Evolutionary conservation across 2,113 vertebrate genomes (phyloP).

Genomic region (Pollimyrus isidori): DNA sequence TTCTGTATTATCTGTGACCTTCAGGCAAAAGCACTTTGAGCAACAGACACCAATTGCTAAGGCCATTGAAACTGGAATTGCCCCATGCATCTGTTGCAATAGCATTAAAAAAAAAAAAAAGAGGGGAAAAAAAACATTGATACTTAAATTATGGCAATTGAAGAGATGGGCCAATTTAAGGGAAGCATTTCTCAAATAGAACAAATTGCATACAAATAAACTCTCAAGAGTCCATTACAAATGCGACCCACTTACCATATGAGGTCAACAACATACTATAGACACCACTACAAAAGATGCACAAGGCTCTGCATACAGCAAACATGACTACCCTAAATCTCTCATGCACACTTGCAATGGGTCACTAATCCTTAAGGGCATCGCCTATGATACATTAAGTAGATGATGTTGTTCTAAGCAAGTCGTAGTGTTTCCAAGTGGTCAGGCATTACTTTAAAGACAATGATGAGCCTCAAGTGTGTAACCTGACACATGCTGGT

Average conservation of each 20-base stretch:
- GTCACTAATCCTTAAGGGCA: background rate
- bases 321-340: background rate
- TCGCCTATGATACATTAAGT: background rate
- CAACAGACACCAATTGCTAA: conserved; percentile 29
- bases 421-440: background rate
- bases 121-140: background rate
- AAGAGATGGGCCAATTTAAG: background rate
- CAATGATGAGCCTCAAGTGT: background rate
- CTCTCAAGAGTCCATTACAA: background rate
- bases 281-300: background rate
- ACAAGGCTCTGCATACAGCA: background rate
- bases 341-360: background rate
- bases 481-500: conserved; percentile 35
- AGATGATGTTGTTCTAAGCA: background rate
- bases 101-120: background rate
- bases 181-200: background rate
- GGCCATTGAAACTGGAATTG: conserved; percentile 12
- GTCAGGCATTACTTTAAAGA: background rate
- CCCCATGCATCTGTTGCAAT: conserved; percentile 28
- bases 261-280: background rate
- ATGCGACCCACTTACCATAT: background rate
- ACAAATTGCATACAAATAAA: background rate
- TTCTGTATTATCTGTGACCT: conserved; percentile 48
- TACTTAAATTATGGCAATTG: conserved; percentile 10
- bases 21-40: conserved; percentile 48